phyloP scores from a whole-genome alignment of 2,113 vertebrate species.

The Lynx canadensis region DNA sequence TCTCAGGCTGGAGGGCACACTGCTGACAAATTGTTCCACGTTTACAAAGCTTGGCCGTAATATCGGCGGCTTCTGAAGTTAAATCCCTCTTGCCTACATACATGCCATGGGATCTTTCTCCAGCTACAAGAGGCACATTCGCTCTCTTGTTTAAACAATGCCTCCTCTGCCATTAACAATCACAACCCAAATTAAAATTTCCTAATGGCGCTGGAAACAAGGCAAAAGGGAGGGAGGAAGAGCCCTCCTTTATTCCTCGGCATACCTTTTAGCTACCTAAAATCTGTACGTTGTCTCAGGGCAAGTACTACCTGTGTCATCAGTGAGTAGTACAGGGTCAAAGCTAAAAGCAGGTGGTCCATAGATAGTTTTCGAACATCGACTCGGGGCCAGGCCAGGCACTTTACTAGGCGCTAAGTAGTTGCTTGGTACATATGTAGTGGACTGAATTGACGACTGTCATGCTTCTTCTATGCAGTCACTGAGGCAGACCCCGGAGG shows the following conservation, averaged over 20 bases:
- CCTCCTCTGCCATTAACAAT: not conserved
- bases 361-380: not conserved
- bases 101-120: not conserved
- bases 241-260: not conserved
- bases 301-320: not conserved
- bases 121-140: not conserved
- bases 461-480: not conserved
- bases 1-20: not conserved
- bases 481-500: not conserved
- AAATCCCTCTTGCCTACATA: slow-evolving; percentile 24
- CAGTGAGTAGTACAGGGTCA: not conserved
- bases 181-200: slow-evolving; percentile 18
- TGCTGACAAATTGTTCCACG: not conserved
- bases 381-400: not conserved
- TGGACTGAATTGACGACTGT: not conserved
- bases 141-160: not conserved
- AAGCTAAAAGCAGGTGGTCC: not conserved
- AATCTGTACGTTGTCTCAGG: not conserved
- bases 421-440: not conserved
- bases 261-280: not conserved
- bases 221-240: not conserved
- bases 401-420: not conserved
- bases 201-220: not conserved
- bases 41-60: not conserved
- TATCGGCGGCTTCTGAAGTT: not conserved